Evolutionary conservation across 1,140 invertebrate species (phyloP), one percentile per base, ranked within the genome.

Genomic region (Cotesia glomerata): DNA sequence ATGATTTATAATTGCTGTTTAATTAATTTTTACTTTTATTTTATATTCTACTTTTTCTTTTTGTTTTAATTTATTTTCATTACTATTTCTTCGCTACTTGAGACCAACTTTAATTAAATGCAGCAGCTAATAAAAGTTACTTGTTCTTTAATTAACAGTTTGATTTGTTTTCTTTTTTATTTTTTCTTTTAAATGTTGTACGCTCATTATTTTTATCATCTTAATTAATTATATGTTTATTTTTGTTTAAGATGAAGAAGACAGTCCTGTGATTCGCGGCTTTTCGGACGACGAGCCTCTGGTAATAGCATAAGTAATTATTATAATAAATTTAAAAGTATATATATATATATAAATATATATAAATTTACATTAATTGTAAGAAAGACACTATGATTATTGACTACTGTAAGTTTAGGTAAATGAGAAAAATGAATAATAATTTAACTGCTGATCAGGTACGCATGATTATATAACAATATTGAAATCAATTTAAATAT

Each of bases 281-380:
- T 97, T 97, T 86, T 95, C 95, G 0, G 96, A 98, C 84, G 95
- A 97, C 85, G 96, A 97, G 85, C 96, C 96, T 63, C 87, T 98
- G 75, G 95, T 98, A 74, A 93, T 97, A 86, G 95, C 95, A 74
- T 97, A 89, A 88, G 76, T 58, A 26, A 26, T 26, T 26, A 26
- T 26, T 34, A 74, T 71, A 69, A 63, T 63, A 54, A 32, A 69
- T 5, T 61, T 63, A 69, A 74, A 71, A 61, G 69, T 69, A 73
- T 71, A 69, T 61, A 75, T 4, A 16, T 59, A 74, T 51, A 65
- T 34, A 59, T 49, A 64, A 45, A 45, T 64, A 74, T 72, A 71
- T 63, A 65, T 64, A 69, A 52, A 59, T 59, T 70, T 56, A 35
- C 26, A 49, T 45, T 45, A 45, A 45, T 45, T 45, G 39, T 45